A percentile compares a stretch with the other conserved stretches of the same genome.
These are phyloP conservation scores for Natrix natrix DNA, from an alignment of 2,797 vertebrate species.

Conservation along the genomic window DNA sequence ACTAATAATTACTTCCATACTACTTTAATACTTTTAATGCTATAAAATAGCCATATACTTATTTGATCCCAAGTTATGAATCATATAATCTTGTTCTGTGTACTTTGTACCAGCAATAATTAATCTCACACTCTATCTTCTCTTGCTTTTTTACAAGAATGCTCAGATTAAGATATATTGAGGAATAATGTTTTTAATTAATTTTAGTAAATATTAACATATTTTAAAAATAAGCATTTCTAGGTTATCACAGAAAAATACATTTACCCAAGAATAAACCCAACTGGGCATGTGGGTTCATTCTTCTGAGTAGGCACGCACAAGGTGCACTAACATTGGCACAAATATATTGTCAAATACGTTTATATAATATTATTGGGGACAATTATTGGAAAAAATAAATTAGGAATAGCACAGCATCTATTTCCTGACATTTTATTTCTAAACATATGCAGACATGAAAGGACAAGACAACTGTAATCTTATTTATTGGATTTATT, in stretches of 20 bases:
- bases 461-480: slow-evolving; percentile 51
- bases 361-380: neutral
- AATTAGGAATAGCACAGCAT: neutral
- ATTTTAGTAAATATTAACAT: slow-evolving; percentile 39
- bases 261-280: neutral
- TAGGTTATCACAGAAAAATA: neutral
- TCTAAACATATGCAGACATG: slow-evolving; percentile 27
- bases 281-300: neutral
- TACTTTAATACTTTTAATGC: neutral
- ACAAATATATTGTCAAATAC: neutral
- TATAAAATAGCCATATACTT: neutral
- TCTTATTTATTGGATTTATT: slow-evolving; percentile 46
- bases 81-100: neutral
- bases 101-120: neutral
- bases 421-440: slow-evolving; percentile 6
- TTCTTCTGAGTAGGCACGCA: neutral
- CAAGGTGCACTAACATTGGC: neutral
- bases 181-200: slow-evolving; percentile 34
- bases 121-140: neutral
- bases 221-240: neutral
- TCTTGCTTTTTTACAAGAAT: neutral
- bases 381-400: neutral
- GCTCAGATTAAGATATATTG: slow-evolving; percentile 27
- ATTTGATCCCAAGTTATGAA: slow-evolving; percentile 15
- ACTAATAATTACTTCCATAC: neutral